A percentile compares a stretch with the other conserved stretches of the same genome.
Conservation (phyloP, 2,888 invertebrate genomes). For the Helleia helle region DNA sequence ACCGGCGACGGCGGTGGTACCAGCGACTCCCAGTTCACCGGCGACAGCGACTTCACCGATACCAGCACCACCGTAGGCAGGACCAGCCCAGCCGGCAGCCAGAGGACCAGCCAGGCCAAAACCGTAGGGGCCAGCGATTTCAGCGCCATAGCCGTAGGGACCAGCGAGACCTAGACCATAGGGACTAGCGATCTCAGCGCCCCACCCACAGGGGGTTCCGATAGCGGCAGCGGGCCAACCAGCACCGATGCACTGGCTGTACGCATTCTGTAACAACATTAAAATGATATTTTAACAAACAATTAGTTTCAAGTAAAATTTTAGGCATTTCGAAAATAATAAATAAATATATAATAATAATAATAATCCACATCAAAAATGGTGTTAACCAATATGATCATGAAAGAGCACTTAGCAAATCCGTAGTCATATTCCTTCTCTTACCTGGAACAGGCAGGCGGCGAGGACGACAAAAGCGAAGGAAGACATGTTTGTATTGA, state of each 20-base stretch:
- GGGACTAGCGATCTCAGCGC: not conserved
- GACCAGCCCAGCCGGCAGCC: slow-evolving; percentile 11
- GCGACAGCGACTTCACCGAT: slow-evolving; percentile 10
- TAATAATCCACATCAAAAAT: no score
- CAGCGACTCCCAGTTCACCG: slow-evolving; percentile 28
- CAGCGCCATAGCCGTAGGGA: no score
- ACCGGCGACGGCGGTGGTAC: slow-evolving; percentile 28
- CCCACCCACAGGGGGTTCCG: not conserved
- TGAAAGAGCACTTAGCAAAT: no score
- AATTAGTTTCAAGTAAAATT: no score
- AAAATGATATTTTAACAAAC: no score
- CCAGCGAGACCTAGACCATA: slow-evolving; percentile 10
- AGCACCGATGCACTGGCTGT: slow-evolving; percentile 16
- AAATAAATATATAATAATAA: no score
- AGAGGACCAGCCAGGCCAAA: slow-evolving; percentile 12
- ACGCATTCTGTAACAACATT: no score
- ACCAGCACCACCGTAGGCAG: slow-evolving; percentile 5
- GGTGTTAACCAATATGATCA: no score
- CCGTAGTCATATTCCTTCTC: no score
- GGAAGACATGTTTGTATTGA: slow-evolving; percentile 5
- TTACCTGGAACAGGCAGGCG: slow-evolving; percentile 21
- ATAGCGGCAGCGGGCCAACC: no score
- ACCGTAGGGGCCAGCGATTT: no score
- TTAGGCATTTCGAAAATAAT: no score
- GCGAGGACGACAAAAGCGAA: slow-evolving; percentile 17